Conservation (phyloP, 1,140 invertebrate species). For the Sitophilus oryzae region DNA sequence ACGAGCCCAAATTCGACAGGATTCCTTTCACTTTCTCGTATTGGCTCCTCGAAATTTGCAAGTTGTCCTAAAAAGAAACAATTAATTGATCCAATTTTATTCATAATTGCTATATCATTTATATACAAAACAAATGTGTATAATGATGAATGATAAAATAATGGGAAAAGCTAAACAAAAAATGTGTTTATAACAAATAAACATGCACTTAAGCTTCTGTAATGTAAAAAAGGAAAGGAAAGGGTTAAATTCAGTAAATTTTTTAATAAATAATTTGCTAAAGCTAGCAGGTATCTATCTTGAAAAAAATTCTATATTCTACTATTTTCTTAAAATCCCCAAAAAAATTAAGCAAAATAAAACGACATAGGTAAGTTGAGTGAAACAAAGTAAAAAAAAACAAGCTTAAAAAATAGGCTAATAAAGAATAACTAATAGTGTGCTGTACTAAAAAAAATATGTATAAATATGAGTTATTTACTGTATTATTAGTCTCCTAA, state of each 20-base stretch:
- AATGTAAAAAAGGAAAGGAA: not conserved
- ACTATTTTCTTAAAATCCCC: too few relatives aligned
- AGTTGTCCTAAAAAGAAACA: constrained; percentile 50
- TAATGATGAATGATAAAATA: too few relatives aligned
- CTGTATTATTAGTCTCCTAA: too few relatives aligned
- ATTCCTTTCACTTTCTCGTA: constrained; percentile 50
- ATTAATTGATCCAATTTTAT: not conserved
- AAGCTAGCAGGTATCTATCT: constrained; percentile 21
- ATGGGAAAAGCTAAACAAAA: not conserved
- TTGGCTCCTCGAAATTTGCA: constrained; percentile 51
- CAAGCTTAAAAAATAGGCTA: too few relatives aligned
- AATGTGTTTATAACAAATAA: too few relatives aligned
- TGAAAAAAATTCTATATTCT: too few relatives aligned
- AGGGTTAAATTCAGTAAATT: not conserved
- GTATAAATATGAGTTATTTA: too few relatives aligned
- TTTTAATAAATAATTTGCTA: not conserved
- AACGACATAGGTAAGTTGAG: not conserved
- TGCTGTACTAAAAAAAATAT: too few relatives aligned
- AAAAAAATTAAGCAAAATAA: constrained; percentile 28
- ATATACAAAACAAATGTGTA: not conserved
- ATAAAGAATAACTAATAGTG: not conserved
- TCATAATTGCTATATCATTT: not conserved
- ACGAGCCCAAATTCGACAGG: constrained; percentile 45
- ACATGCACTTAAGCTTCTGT: not conserved
- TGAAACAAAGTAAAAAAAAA: not conserved